phyloP scores from a whole-genome alignment of 2,888 invertebrate species.

The Cylindroiulus punctatus region DNA sequence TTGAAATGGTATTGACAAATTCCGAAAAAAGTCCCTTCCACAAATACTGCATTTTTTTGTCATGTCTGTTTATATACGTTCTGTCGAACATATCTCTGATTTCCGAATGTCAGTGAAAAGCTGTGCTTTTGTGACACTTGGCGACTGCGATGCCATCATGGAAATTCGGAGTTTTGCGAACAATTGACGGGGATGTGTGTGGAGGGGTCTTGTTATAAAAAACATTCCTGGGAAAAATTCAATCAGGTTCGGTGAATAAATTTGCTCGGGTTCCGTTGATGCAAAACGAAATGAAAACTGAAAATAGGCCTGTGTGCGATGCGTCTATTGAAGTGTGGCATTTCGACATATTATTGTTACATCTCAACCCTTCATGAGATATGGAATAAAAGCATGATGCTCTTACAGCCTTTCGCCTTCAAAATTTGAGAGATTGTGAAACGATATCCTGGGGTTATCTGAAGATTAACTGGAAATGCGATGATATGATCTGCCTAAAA shows the following conservation, averaged over 20 bases:
- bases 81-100: background rate
- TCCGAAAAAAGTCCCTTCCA: background rate
- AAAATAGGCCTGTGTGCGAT: background rate
- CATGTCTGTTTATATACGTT: background rate
- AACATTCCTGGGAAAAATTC: slow-evolving; percentile 19
- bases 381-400: too few relatives aligned
- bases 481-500: too few relatives aligned
- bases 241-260: slow-evolving; percentile 27
- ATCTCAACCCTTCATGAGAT: background rate
- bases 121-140: slow-evolving; percentile 12
- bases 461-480: too few relatives aligned
- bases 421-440: too few relatives aligned
- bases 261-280: background rate
- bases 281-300: slow-evolving; percentile 14
- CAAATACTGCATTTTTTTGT: background rate
- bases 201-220: slow-evolving; percentile 26
- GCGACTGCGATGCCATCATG: slow-evolving; percentile 20
- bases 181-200: background rate
- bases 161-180: background rate
- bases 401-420: too few relatives aligned
- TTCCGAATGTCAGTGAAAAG: background rate
- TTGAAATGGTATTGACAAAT: background rate
- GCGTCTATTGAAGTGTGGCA: background rate
- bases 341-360: background rate
- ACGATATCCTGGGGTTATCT: too few relatives aligned